phyloP scores from a whole-genome alignment of 1,140 invertebrate genomes.

The Lordiphosa mommai region DNA sequence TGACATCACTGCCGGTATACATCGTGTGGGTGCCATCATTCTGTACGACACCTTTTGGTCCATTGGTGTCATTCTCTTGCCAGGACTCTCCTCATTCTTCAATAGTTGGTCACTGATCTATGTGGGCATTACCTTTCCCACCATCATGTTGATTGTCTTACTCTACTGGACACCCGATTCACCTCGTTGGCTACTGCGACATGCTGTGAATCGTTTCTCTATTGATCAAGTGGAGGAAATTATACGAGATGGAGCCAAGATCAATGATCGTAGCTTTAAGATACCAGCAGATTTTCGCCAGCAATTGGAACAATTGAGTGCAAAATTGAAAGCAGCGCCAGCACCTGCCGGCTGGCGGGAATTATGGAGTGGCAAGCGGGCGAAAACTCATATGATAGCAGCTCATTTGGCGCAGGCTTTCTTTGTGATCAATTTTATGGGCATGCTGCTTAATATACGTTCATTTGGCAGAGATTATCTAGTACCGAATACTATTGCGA shows the following conservation, averaged over 20 bases:
- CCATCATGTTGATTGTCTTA: slow-evolving; percentile 71
- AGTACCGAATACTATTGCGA: slow-evolving; percentile 77
- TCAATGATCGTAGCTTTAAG: slow-evolving; percentile 73
- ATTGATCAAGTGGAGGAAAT: slow-evolving; percentile 65
- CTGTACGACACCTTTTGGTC: slow-evolving; percentile 80
- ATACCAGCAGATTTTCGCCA: slow-evolving; percentile 70
- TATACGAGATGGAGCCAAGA: slow-evolving; percentile 63
- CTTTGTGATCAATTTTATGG: slow-evolving; percentile 79
- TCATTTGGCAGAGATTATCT: slow-evolving; percentile 79
- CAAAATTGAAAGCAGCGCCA: slow-evolving; percentile 49
- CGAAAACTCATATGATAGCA: slow-evolving; percentile 67
- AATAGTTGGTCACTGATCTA: slow-evolving; percentile 79
- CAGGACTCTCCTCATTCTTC: slow-evolving; percentile 74
- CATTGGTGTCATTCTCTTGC: slow-evolving; percentile 79
- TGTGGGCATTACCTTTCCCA: slow-evolving; percentile 79
- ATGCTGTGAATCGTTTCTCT: slow-evolving; percentile 51
- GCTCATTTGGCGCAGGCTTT: slow-evolving; percentile 72
- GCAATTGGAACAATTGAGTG: slow-evolving; percentile 62
- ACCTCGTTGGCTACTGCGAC: slow-evolving; percentile 78
- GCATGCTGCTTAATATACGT: slow-evolving; percentile 79
- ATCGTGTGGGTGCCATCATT: slow-evolving; percentile 77
- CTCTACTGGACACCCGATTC: slow-evolving; percentile 80
- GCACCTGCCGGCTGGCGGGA: slow-evolving; percentile 58
- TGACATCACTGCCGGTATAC: slow-evolving; percentile 76
- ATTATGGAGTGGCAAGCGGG: slow-evolving; percentile 66